Evolutionary conservation across 2,113 vertebrate genomes (phyloP).

Genomic region (Dasyurus viverrinus): DNA sequence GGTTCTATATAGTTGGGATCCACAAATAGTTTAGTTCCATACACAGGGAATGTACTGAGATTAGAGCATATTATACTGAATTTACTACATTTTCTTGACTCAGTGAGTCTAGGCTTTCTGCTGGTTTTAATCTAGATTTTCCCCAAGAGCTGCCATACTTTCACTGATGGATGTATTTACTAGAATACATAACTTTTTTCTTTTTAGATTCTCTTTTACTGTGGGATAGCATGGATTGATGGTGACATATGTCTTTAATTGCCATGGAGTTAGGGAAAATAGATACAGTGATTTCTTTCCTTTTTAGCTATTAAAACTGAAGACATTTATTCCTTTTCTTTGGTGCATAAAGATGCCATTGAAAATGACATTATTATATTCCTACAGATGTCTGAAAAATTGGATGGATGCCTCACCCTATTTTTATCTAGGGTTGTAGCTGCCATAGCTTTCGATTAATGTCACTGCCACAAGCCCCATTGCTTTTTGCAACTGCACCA

Average conservation of each 20-base stretch:
- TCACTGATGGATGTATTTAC: neutral
- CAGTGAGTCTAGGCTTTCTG: neutral
- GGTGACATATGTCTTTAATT: neutral
- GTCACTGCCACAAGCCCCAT: neutral
- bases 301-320: slow-evolving; percentile 1
- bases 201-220: slow-evolving; percentile 10
- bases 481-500: slow-evolving; percentile 30
- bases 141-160: neutral
- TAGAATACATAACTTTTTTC: neutral
- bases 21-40: neutral
- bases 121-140: neutral
- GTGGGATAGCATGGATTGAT: slow-evolving; percentile 16
- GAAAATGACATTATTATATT: neutral
- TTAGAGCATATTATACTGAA: neutral
- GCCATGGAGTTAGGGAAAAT: slow-evolving; percentile 18
- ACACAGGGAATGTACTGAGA: neutral
- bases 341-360: neutral
- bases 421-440: neutral
- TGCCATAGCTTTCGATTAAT: neutral
- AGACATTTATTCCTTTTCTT: slow-evolving; percentile 5
- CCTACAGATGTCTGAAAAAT: neutral
- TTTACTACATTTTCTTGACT: neutral
- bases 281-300: slow-evolving; percentile 25
- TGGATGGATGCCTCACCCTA: neutral
- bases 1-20: neutral